Percentiles rank a stretch among this genome's conserved stretches.
phyloP scores from a whole-genome alignment of 2,797 vertebrate species.

The Allobates femoralis region DNA sequence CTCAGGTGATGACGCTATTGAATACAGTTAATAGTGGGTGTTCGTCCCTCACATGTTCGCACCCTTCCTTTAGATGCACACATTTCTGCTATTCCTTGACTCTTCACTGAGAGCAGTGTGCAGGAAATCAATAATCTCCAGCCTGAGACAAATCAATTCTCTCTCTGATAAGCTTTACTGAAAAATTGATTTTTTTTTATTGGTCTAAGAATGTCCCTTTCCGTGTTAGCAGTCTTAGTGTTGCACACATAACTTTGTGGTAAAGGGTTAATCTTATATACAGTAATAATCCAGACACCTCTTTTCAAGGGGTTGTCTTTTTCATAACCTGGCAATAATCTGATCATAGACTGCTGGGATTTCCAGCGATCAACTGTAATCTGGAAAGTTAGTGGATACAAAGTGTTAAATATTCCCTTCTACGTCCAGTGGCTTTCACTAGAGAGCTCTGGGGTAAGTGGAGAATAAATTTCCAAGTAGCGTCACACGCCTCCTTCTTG shows the following conservation, averaged over 20 bases:
- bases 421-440: too few species aligned
- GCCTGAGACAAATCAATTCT: slow-evolving; percentile 54
- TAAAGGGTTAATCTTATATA: not conserved
- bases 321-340: not conserved
- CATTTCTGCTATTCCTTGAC: slow-evolving; percentile 37
- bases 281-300: not conserved
- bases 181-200: slow-evolving; percentile 60
- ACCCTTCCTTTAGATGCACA: not conserved
- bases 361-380: not conserved
- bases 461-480: too few species aligned
- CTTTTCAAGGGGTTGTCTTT: not conserved
- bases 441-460: too few species aligned
- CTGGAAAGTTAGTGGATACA: too few species aligned
- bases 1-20: not conserved
- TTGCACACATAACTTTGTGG: not conserved
- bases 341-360: not conserved
- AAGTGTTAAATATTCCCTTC: too few species aligned
- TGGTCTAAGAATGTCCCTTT: slow-evolving; percentile 37
- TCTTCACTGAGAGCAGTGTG: slow-evolving; percentile 38
- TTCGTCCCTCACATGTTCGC: not conserved
- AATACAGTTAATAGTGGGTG: not conserved
- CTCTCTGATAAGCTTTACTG: slow-evolving; percentile 49
- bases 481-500: too few species aligned
- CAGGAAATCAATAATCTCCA: slow-evolving; percentile 50
- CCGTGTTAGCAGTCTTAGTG: not conserved